A percentile compares a stretch with the other conserved stretches of the same genome.
Evolutionary conservation across 2,797 vertebrate species (phyloP).

Genomic region (Remorina albescens): DNA sequence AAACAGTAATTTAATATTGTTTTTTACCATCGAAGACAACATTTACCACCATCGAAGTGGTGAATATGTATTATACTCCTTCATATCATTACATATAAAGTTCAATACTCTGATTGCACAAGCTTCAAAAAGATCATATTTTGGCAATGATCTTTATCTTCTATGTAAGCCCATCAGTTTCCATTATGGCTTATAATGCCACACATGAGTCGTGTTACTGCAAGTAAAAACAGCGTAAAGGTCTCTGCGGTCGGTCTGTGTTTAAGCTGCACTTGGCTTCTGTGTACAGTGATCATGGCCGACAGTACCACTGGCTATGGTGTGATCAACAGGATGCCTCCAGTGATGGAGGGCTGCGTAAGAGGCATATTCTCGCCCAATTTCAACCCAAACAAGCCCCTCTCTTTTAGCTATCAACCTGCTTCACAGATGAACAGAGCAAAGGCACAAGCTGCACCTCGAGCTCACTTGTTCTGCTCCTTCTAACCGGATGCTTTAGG

Average conservation of each 20-base stretch:
- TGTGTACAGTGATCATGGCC: slow-evolving; percentile 69
- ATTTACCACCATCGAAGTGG: no score
- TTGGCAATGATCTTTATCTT: slow-evolving; percentile 63
- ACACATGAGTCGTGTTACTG: slow-evolving; percentile 58
- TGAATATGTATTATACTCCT: background rate
- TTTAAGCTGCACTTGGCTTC: slow-evolving; percentile 48
- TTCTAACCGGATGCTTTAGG: slow-evolving; percentile 55
- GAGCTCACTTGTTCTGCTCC: slow-evolving; percentile 33
- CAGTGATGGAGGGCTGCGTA: slow-evolving; percentile 53
- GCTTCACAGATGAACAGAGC: slow-evolving; percentile 43
- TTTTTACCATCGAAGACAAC: no score
- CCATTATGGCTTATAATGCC: slow-evolving; percentile 69
- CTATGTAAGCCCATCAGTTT: slow-evolving; percentile 69
- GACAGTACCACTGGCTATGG: slow-evolving; percentile 71
- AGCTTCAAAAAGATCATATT: slow-evolving; percentile 9
- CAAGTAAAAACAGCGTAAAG: slow-evolving; percentile 73
- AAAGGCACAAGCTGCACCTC: slow-evolving; percentile 35
- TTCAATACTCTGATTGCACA: slow-evolving; percentile 4
- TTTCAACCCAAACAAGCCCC: slow-evolving; percentile 48
- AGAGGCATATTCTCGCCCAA: slow-evolving; percentile 59
- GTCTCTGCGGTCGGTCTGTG: slow-evolving; percentile 71
- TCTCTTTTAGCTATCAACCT: slow-evolving; percentile 47
- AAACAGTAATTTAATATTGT: slow-evolving; percentile 12
- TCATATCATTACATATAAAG: background rate
- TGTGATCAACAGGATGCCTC: slow-evolving; percentile 64